Percentiles rank a stretch among this genome's conserved stretches.
Conservation (phyloP, 23 tunicate species). For the Clavelina lepadiformis region DNA sequence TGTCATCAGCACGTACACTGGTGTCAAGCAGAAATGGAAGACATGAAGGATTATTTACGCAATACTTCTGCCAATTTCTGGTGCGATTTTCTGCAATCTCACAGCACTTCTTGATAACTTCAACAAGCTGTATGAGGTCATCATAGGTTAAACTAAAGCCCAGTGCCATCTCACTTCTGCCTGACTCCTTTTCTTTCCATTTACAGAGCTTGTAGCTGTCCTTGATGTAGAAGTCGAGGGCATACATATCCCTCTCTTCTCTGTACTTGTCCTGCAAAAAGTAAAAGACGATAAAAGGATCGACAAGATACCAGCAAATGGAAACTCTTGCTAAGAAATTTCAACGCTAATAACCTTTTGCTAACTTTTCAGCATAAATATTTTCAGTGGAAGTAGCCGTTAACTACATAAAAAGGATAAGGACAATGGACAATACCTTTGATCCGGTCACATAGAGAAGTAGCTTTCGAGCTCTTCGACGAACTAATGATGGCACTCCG, state of each 20-base stretch:
- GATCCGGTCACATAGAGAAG: conserved; percentile 63
- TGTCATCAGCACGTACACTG: conserved; percentile 47
- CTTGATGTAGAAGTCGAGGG: conserved; percentile 44
- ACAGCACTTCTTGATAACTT: conserved; percentile 42
- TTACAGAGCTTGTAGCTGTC: conserved; percentile 34
- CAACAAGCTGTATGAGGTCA: conserved; percentile 62
- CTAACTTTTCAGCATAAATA: too few species aligned
- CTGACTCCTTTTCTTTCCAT: conserved; percentile 27
- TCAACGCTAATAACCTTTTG: too few species aligned
- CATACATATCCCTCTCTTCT: conserved; percentile 70
- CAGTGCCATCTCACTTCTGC: not conserved
- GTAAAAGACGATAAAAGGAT: not conserved
- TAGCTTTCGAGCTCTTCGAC: conserved; percentile 59
- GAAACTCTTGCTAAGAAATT: too few species aligned
- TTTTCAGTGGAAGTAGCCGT: too few species aligned
- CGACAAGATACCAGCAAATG: not conserved
- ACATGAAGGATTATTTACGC: conserved; percentile 27
- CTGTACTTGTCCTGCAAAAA: conserved; percentile 69
- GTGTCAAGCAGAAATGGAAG: conserved; percentile 42
- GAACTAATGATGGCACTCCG: conserved; percentile 51
- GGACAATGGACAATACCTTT: conserved; percentile 44
- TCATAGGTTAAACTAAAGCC: conserved; percentile 62
- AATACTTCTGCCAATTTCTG: conserved; percentile 76
- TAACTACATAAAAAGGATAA: too few species aligned
- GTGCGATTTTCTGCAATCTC: conserved; percentile 68